Percentiles rank a stretch among this genome's conserved stretches.
These are phyloP conservation scores for Manis crassicaudata DNA, from an alignment of 2,797 vertebrate genomes.

Conservation along the genomic window DNA sequence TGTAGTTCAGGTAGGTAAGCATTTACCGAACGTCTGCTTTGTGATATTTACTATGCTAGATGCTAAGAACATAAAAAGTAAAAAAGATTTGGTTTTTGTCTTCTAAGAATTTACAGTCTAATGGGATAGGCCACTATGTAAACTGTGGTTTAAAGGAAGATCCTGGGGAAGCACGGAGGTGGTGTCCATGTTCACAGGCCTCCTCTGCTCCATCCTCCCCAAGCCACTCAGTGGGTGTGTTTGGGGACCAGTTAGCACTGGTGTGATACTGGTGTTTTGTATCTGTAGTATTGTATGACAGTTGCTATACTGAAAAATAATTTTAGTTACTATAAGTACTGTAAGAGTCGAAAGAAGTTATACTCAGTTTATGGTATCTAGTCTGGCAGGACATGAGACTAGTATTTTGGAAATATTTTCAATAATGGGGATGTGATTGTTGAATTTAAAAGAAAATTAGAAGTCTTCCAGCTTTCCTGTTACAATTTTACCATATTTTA, in stretches of 20 bases:
- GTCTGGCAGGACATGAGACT: not conserved
- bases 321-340: not conserved
- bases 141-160: not conserved
- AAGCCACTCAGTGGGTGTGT: not conserved
- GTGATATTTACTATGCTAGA: not conserved
- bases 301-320: not conserved
- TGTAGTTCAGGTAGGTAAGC: not conserved
- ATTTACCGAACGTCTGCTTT: not conserved
- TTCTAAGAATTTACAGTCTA: not conserved
- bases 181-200: not conserved
- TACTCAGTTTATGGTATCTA: not conserved
- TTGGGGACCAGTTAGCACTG: not conserved
- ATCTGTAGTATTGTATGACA: not conserved
- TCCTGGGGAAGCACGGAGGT: not conserved
- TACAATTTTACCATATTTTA: not conserved
- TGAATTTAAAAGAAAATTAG: slow-evolving; percentile 14
- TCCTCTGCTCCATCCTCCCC: not conserved
- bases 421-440: not conserved
- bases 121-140: not conserved
- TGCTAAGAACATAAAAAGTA: not conserved
- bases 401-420: slow-evolving; percentile 7
- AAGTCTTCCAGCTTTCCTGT: not conserved
- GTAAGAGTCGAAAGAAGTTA: not conserved
- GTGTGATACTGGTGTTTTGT: not conserved
- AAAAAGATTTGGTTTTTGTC: not conserved